Conservation (phyloP, 2,888 invertebrate genomes). For the Asteroscopus sphinx region DNA sequence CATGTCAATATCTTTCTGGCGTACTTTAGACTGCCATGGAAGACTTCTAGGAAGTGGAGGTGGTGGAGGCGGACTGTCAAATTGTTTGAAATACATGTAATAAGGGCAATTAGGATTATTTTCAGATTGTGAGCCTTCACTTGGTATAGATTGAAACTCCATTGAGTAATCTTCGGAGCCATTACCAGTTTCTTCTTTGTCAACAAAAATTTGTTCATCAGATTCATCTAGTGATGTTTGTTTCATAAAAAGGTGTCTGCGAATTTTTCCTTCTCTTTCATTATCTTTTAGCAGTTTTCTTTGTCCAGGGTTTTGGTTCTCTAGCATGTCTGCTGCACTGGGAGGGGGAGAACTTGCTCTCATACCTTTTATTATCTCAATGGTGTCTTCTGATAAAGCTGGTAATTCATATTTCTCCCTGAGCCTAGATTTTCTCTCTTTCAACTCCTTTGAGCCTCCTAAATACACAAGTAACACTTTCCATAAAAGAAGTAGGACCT, state of each 20-base stretch:
- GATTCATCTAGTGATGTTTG: constrained; percentile 97
- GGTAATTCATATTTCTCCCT: constrained; percentile 93
- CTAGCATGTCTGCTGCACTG: constrained; percentile 96
- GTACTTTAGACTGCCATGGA: constrained; percentile 99
- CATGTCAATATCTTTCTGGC: constrained; percentile 97
- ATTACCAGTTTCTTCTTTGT: constrained; percentile 91
- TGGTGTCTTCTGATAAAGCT: constrained; percentile 96
- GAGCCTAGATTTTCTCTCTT: constrained; percentile 93
- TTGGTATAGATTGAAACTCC: constrained; percentile 89
- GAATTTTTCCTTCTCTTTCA: constrained; percentile 92
- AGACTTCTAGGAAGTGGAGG: constrained; percentile 91
- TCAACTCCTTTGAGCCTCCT: constrained; percentile 96
- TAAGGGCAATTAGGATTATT: constrained; percentile 80
- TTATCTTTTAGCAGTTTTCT: constrained; percentile 85
- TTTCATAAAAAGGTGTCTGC: constrained; percentile 95
- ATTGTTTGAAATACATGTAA: constrained; percentile 83
- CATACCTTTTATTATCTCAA: constrained; percentile 98
- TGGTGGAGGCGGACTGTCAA: constrained; percentile 85
- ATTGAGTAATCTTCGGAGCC: constrained; percentile 91
- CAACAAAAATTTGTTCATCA: constrained; percentile 92
- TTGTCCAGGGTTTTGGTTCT: constrained; percentile 95
- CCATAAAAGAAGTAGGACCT: constrained; percentile 98
- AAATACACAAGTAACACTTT: constrained; percentile 97
- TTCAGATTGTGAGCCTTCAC: constrained; percentile 77
- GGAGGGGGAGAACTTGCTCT: constrained; percentile 98